phyloP scores from a whole-genome alignment of 1,140 invertebrate species.

The Saccostrea glomerata region DNA sequence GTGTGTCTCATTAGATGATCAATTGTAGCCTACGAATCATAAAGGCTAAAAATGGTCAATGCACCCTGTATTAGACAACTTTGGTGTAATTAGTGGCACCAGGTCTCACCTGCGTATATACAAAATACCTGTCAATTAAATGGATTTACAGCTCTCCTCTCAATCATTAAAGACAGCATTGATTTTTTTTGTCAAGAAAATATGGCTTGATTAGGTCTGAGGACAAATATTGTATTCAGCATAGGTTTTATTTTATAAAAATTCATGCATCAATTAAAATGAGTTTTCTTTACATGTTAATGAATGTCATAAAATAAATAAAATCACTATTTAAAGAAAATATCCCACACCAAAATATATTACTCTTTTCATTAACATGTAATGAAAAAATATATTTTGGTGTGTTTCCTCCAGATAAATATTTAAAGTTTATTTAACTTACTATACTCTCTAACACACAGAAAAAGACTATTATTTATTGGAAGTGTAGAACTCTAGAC shows the following conservation, averaged over 20 bases:
- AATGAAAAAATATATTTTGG: not conserved
- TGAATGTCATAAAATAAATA: too few relatives aligned
- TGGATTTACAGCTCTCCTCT: not conserved
- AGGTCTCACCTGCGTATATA: not conserved
- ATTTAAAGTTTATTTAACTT: too few relatives aligned
- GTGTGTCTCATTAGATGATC: not conserved
- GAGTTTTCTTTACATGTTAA: too few relatives aligned
- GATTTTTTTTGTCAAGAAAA: not conserved
- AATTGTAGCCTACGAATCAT: not conserved
- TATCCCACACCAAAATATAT: not conserved
- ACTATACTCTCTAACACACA: too few relatives aligned
- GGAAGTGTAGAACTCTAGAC: too few relatives aligned
- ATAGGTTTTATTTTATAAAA: not conserved
- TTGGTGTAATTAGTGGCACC: not conserved
- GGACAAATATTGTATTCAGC: not conserved
- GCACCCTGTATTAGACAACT: not conserved
- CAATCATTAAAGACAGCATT: not conserved
- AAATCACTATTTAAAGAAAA: not conserved
- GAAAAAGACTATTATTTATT: too few relatives aligned
- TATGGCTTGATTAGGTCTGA: not conserved
- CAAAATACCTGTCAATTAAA: constrained; percentile 14
- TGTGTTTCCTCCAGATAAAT: not conserved
- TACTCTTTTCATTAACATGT: constrained; percentile 6
- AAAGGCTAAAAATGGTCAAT: constrained; percentile 18
- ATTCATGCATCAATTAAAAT: too few relatives aligned